Base-by-base conservation (phyloP, 2,797 vertebrate species). In the Valencia hispanica region DNA sequence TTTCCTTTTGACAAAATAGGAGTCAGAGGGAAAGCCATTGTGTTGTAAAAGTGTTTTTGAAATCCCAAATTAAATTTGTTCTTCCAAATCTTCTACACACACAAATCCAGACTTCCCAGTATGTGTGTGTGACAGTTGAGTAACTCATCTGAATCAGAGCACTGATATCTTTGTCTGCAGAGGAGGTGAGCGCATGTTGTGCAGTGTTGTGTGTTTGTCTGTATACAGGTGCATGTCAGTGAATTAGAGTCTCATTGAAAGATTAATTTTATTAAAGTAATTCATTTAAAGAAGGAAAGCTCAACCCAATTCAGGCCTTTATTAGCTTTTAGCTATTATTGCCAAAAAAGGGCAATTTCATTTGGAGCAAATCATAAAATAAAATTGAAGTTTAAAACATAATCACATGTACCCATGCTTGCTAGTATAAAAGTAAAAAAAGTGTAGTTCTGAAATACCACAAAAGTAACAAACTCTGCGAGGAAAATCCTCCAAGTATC, bases 31-130 rank as follows among this genome's bases (percentile, higher is more conserved):
- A 88, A 93, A 94, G 82, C 86, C 90, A 91, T 94, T 87, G 78
- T 86, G 93, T 93, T 91, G 88, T 94, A 79, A 84, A 79, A 87
- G 70, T 95, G 93, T 94, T 94, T 92, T 66, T 63, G 25, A 39
- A 66, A 93, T 87, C 94, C 94, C 92, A 91, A 95, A 93, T 94
- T 87, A 95, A 93, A 88, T 79, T 90, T 94, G 96, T 96, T 97
- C 96, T 97, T 97, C 96, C 96, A 94, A 93, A 94, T 92, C 93
- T 78, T 81, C 83, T 84, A 86, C 90, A 68, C 87, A 87, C 79
- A 89, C 91, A 86, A 80, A 83, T 85, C 70, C 81, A 74, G 41
- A 88, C 81, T 86, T 87, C 80, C 80, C 59, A 22, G 61, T 74
- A 45, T 61, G 61, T 70, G 76, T 59, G 70, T 15, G 70, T 5